Base-by-base conservation (phyloP, 2,888 invertebrate genomes). In the Cynaeus angustus region DNA sequence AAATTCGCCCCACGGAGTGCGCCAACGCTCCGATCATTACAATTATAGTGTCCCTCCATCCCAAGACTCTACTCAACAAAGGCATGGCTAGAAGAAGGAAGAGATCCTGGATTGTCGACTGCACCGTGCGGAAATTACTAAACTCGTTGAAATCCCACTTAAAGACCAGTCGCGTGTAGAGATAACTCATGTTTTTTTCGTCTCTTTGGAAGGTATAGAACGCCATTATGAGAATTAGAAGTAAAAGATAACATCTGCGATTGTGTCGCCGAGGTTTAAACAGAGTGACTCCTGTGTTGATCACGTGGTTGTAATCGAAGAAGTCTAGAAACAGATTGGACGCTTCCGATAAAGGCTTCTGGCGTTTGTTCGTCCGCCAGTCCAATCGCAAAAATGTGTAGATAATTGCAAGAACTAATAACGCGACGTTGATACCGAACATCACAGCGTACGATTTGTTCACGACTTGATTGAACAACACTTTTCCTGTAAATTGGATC, bases 171-270 rank as follows among this genome's bases (percentile, higher is more conserved):
- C 89, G 89, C 0, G 94, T 91, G 80, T 94, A 96, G 53, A 95
- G 83, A 76, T 91, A 94, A 79, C 92, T 88, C 80, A 93, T 91
- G 13, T 89, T 90, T 72, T 90, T 91, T 80, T 96, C 95, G 81
- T 95, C 95, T 80, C 94, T 88, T 83, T 94, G 94, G 81, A 94
- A 94, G 53, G 94, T 93, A 77, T 94, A 95, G 55, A 94, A 86
- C 0, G 89, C 90, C 93, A 94, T 94, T 12, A 91, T 89, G 7
- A 91, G 77, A 8, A 95, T 87, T n/a, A 94, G 83, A 37, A 94
- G 85, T 84, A 91, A 88, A 1, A 95, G 83, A 74, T 90, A 92
- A 30, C 88, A 79, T 72, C 93, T 87, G 7, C 89, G 85, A 69
- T 89, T 87, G 3, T 88, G 86, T 0, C 85, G 79, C 8, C 95